These are phyloP conservation scores for Phocides pigmalion DNA, from an alignment of 1,140 invertebrate genomes.

Conservation along the genomic window DNA sequence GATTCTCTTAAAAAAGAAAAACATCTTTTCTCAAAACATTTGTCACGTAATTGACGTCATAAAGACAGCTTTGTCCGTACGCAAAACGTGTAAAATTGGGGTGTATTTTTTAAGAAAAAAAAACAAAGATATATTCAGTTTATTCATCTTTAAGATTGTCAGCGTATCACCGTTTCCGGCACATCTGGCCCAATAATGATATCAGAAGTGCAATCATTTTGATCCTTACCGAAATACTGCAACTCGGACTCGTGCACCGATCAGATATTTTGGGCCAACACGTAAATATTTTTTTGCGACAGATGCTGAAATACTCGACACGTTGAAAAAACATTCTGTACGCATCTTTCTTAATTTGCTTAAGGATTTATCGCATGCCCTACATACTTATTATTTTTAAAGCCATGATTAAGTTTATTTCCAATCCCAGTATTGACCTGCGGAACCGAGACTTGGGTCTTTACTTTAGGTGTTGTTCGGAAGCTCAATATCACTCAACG, in stretches of 20 bases:
- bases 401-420: too few species aligned
- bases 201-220: neutral
- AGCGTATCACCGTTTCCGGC: conserved; percentile 2
- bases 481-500: too few species aligned
- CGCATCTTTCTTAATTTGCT: conserved; percentile 45
- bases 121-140: neutral
- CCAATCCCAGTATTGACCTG: too few species aligned
- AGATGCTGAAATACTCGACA: conserved; percentile 27
- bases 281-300: conserved; percentile 45
- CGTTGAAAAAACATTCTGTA: conserved; percentile 36
- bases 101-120: neutral
- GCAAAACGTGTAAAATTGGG: neutral
- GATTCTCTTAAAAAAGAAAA: too few species aligned
- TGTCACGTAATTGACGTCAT: neutral
- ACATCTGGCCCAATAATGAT: conserved; percentile 18
- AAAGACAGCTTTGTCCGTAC: neutral
- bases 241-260: neutral
- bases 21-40: too few species aligned
- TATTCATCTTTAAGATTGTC: neutral
- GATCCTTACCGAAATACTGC: conserved; percentile 5
- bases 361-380: conserved; percentile 43
- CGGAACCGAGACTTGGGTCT: too few species aligned
- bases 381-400: conserved; percentile 30
- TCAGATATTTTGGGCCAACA: conserved; percentile 37
- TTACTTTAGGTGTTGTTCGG: too few species aligned